Percentiles rank a stretch among this genome's conserved stretches.
phyloP scores from a whole-genome alignment of 2,113 vertebrate genomes.

The Calonectris borealis region DNA sequence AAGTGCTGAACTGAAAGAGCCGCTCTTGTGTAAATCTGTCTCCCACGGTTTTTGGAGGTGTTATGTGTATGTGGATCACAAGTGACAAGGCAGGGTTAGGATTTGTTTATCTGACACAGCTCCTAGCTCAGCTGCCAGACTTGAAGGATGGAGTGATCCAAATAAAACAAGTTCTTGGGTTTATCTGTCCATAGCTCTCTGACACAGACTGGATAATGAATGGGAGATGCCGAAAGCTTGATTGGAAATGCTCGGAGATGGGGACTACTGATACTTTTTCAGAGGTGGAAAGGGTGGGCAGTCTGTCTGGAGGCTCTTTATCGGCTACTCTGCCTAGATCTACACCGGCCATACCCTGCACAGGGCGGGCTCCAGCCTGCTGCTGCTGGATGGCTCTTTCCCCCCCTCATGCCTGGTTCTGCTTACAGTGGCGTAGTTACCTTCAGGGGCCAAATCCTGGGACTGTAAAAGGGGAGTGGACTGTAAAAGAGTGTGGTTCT shows the following conservation, averaged over 20 bases:
- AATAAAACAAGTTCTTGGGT: neutral
- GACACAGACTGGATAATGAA: neutral
- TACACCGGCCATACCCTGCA: accelerated
- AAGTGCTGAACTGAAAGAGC: neutral
- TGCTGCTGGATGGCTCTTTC: neutral
- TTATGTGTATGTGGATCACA: accelerated
- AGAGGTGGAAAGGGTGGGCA: neutral
- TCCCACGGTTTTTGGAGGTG: neutral
- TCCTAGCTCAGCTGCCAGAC: neutral
- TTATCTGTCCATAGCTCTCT: neutral
- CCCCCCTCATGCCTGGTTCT: neutral
- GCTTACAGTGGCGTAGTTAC: neutral
- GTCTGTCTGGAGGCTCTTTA: neutral
- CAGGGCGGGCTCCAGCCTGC: neutral
- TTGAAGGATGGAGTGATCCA: neutral
- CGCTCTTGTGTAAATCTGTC: neutral
- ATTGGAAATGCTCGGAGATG: neutral
- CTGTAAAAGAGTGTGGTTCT: neutral
- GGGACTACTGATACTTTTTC: neutral
- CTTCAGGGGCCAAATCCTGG: neutral
- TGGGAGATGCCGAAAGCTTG: neutral
- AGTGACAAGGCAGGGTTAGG: neutral
- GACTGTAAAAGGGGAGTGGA: neutral
- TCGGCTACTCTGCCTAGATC: neutral
- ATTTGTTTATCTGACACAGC: neutral